Percentiles rank a stretch among this genome's conserved stretches.
Conservation (phyloP, 1,140 invertebrate genomes). For the Drosophila truncata region DNA sequence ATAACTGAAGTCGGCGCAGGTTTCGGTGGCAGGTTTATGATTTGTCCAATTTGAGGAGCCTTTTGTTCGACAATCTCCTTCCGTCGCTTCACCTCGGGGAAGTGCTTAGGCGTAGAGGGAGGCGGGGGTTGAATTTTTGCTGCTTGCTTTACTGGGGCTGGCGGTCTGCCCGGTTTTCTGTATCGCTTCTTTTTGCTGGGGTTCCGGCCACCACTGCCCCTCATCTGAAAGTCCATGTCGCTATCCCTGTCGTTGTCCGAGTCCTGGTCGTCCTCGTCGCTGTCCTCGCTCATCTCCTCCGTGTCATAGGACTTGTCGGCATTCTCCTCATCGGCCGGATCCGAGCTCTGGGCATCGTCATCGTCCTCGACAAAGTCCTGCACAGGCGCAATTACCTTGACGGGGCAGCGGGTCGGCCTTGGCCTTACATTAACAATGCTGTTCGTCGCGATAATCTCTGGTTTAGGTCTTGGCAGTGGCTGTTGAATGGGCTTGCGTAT, state of each 20-base stretch:
- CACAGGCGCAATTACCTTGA: constrained; percentile 54
- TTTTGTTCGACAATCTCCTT: constrained; percentile 28
- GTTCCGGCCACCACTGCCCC: constrained; percentile 54
- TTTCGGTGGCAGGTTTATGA: constrained; percentile 53
- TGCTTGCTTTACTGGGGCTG: constrained; percentile 4
- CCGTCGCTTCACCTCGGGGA: constrained; percentile 50
- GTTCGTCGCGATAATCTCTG: constrained; percentile 32
- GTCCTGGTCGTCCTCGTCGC: constrained; percentile 63
- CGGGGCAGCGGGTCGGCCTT: constrained; percentile 25
- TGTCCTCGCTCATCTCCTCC: constrained; percentile 77
- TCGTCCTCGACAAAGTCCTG: constrained; percentile 71
- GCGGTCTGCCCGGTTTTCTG: constrained; percentile 33
- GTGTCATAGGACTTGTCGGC: constrained; percentile 72
- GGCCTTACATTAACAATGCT: neutral
- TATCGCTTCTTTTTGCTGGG: constrained; percentile 68
- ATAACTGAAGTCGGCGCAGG: constrained; percentile 60
- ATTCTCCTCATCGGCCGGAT: constrained; percentile 71
- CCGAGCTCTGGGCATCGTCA: constrained; percentile 61
- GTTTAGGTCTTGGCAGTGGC: constrained; percentile 38
- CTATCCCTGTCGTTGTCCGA: constrained; percentile 83
- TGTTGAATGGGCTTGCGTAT: constrained; percentile 16
- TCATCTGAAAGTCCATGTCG: constrained; percentile 81
- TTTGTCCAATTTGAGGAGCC: constrained; percentile 56
- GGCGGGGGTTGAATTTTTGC: constrained; percentile 6
- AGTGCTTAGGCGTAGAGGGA: constrained; percentile 1